Evolutionary conservation across 2,797 vertebrate genomes (phyloP), one percentile per base, ranked within the genome.

Genomic region (Cirrhinus molitorella): DNA sequence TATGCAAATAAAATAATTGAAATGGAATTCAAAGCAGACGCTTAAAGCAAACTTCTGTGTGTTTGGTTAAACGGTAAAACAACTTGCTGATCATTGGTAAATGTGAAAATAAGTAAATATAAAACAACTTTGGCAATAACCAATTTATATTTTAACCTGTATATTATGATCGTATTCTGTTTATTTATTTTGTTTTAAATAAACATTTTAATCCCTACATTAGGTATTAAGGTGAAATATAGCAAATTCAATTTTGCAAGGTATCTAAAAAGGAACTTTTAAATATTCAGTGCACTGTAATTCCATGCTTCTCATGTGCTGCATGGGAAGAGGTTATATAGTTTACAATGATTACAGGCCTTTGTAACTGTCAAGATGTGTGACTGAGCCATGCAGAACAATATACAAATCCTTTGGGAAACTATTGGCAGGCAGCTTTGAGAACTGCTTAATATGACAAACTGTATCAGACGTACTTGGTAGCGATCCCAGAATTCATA

Each of bases 391-490:
- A 43, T 43, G 40, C 40, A 91, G 76, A 93, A 93, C 90, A 90
- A 92, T 86, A 85, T 88, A 85, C 92, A 92, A 91, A 90, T 91
- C 90, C 88, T 91, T 85, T 85, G 91, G 91, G 87, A 85, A 88
- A 88, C 89, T 87, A 79, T 91, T 93, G 91, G 92, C 93, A 94
- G 88, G 87, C 89, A 25, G 89, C 89, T 89, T 87, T 89, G 85
- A 88, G 87, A 90, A 70, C 93, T 92, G 93, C 92, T 94, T 93
- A 92, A 93, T 92, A 94, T 93, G 92, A 91, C 89, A 89, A 87
- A 88, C 92, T 90, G 91, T 92, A 92, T 94, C 93, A 92, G 92
- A 87, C 81, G 31, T 88, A 87, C 91, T 92, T 92, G 89, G 90
- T 93, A 91, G 86, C 87, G 90, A 87, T 93, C 90, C 92, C 91